Conservation (phyloP, 2,888 invertebrate genomes). For the Cyclophora albipunctata region DNA sequence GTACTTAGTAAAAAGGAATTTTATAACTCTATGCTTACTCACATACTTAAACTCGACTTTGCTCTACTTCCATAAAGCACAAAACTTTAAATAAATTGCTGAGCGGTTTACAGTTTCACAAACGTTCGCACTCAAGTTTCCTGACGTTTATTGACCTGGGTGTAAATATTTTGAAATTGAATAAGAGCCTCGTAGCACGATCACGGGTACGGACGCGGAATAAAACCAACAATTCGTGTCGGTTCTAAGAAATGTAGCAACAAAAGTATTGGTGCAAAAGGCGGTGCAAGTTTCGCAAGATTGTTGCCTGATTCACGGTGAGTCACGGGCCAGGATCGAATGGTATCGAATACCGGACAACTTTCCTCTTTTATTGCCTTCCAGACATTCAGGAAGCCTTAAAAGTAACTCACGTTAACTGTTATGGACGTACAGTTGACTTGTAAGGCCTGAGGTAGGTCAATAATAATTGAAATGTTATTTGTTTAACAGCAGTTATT, state of each 20-base stretch:
- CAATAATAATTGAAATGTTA: constrained; percentile 10
- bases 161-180: constrained; percentile 3
- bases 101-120: constrained; percentile 6
- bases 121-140: constrained; percentile 1
- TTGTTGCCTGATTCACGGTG: constrained; percentile 38
- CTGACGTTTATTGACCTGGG: not conserved
- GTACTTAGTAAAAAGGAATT: constrained; percentile 33
- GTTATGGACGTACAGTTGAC: constrained; percentile 20
- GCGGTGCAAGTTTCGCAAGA: constrained; percentile 39
- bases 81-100: constrained; percentile 10
- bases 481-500: constrained; percentile 2
- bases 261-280: constrained; percentile 30
- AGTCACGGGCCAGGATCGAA: constrained; percentile 43
- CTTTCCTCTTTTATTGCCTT: constrained; percentile 45
- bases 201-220: constrained; percentile 31
- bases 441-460: constrained; percentile 6
- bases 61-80: constrained; percentile 8
- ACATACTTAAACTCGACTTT: constrained; percentile 18
- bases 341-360: constrained; percentile 36
- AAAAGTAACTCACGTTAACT: constrained; percentile 38
- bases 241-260: constrained; percentile 28
- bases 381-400: constrained; percentile 38
- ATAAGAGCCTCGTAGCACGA: constrained; percentile 21
- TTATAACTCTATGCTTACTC: constrained; percentile 31
- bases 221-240: constrained; percentile 26